Conservation (phyloP, 1,140 invertebrate species). For the Colletes latitarsis region DNA sequence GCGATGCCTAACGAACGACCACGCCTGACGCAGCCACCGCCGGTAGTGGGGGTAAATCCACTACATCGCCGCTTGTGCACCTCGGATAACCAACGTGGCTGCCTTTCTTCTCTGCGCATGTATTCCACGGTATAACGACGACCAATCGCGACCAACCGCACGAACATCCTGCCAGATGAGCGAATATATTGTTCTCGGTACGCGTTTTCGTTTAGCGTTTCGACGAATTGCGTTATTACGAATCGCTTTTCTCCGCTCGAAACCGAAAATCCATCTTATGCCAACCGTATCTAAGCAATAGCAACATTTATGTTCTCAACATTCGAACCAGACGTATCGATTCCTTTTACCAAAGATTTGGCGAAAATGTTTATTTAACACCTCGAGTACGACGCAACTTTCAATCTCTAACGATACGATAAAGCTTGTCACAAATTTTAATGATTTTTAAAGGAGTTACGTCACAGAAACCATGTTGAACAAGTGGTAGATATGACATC, state of each 20-base stretch:
- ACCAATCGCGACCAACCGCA: slow-evolving; percentile 7
- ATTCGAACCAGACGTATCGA: too few species aligned
- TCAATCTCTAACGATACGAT: too few species aligned
- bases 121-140: not conserved
- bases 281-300: not conserved
- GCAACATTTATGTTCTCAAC: not conserved
- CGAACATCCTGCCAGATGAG: slow-evolving; percentile 21
- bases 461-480: too few species aligned
- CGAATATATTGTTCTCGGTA: slow-evolving; percentile 38
- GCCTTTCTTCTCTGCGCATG: slow-evolving; percentile 25
- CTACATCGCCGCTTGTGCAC: slow-evolving; percentile 14
- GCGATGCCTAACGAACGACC: slow-evolving; percentile 57
- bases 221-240: not conserved
- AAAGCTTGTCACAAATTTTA: too few species aligned
- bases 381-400: too few species aligned
- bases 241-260: not conserved
- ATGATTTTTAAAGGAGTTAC: too few species aligned
- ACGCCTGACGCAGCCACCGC: slow-evolving; percentile 75
- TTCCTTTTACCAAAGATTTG: not conserved
- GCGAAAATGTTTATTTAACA: too few species aligned
- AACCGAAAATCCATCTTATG: not conserved
- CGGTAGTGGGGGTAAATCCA: slow-evolving; percentile 45
- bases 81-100: slow-evolving; percentile 23
- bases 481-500: too few species aligned
- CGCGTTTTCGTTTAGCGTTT: not conserved